Percentiles rank a stretch among this genome's conserved stretches.
These are phyloP conservation scores for Gobiocypris rarus DNA, from an alignment of 2,113 vertebrate genomes.

Conservation along the genomic window DNA sequence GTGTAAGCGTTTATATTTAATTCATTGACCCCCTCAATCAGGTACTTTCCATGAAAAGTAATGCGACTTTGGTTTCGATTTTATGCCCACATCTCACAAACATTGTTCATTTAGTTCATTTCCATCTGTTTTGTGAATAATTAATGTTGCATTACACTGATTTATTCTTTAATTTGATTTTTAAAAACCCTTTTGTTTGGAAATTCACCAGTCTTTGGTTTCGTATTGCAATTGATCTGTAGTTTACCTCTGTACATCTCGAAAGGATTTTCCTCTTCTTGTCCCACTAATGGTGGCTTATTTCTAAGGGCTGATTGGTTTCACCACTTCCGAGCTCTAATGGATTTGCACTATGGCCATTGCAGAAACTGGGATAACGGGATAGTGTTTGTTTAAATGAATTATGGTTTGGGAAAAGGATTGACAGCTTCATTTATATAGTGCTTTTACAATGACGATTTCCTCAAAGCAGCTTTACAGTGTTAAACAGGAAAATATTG, in stretches of 20 bases:
- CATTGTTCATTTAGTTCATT: not conserved
- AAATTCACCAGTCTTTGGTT: not conserved
- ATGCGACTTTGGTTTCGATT: not conserved
- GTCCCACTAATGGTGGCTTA: not conserved
- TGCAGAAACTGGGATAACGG: not conserved
- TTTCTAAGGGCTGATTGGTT: not conserved
- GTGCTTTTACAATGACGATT: too few species aligned
- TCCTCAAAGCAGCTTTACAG: too few species aligned
- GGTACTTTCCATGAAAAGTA: not conserved
- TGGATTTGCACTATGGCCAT: not conserved
- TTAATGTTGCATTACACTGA: not conserved
- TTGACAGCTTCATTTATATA: too few species aligned
- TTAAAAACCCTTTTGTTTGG: too few species aligned
- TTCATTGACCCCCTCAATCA: not conserved
- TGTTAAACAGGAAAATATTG: too few species aligned
- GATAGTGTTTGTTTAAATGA: constrained; percentile 8
- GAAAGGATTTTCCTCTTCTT: not conserved
- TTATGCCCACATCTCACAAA: not conserved
- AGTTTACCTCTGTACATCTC: not conserved
- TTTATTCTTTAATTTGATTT: not conserved
- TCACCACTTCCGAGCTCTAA: constrained; percentile 26
- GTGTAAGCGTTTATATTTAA: not conserved
- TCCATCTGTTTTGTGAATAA: too few species aligned
- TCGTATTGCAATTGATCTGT: not conserved
- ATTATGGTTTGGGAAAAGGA: not conserved